phyloP scores from a whole-genome alignment of 1,140 invertebrate species.

The Zaprionus davidi region DNA sequence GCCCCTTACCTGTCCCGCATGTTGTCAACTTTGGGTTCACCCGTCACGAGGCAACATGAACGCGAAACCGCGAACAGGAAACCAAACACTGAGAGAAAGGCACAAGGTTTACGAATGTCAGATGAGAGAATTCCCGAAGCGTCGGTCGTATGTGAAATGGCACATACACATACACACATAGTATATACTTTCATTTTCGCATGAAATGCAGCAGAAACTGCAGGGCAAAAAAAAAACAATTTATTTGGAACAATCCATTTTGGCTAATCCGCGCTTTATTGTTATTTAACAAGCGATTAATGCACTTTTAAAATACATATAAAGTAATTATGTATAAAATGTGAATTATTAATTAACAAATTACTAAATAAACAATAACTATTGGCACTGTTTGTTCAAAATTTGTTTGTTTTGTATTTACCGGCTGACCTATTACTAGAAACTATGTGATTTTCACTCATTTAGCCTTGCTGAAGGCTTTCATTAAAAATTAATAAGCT shows the following conservation, averaged over 20 bases:
- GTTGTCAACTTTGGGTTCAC: slow-evolving; percentile 15
- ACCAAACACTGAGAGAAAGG: slow-evolving; percentile 13
- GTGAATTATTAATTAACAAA: not conserved
- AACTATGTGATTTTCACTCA: not conserved
- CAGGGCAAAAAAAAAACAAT: not conserved
- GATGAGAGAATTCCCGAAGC: not conserved
- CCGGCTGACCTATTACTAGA: not conserved
- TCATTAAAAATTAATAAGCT: not conserved
- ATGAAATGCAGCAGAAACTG: not conserved
- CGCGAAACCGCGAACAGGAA: slow-evolving; percentile 58
- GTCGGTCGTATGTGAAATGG: slow-evolving; percentile 44
- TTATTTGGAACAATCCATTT: not conserved
- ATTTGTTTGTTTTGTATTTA: not conserved
- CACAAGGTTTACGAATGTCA: slow-evolving; percentile 28
- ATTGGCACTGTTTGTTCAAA: not conserved
- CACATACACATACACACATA: not conserved
- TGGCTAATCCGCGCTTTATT: not conserved
- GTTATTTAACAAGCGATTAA: slow-evolving; percentile 3
- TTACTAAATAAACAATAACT: slow-evolving; percentile 1
- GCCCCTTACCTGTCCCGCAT: not conserved
- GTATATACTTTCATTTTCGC: not conserved
- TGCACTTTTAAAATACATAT: not conserved
- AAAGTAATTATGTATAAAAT: too few relatives aligned
- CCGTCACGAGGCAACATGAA: not conserved
- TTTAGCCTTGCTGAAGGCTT: not conserved